Base-by-base conservation (phyloP, 2,888 invertebrate genomes). In the Crioceris asparagi region DNA sequence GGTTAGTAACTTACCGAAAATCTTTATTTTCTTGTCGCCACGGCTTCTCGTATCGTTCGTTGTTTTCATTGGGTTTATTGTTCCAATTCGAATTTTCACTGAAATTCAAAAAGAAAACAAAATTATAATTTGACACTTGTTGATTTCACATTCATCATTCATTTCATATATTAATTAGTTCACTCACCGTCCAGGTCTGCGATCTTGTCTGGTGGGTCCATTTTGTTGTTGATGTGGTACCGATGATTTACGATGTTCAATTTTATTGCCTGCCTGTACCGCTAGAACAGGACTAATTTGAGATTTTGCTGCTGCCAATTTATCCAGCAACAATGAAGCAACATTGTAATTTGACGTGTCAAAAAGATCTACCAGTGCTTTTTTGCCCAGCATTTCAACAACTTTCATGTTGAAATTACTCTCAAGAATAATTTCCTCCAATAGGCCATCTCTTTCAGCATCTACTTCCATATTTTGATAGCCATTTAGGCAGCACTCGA, bases 401-500 rank as follows among this genome's bases (percentile, higher is more conserved):
- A 80, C 70, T 41, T 69, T 66, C 55, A 79, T 73, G 36, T 66
- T 70, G 32, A 44, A 5, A 18, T 32, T 11, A 16, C 76, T 72
- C 39, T 81, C 79, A 29, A 83, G 64, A 2, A 80, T 77, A 18
- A 83, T 58, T 66, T 74, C 74, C 63, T 83, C 83, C 43, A 85
- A 69, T 50, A 75, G 67, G 32, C 69, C 69, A 2, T 73, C 71
- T 1, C 75, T 64, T 51, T 74, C 72, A 1, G 67, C 62, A 52
- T 74, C 72, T 4, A 68, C 66, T 26, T 66, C 68, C 58, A 68
- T 66, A 51, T 68, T 69, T 59, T 74, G 68, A 57, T 69, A 75
- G 8, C 75, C 77, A 45, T 77, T 79, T n/a, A 86, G 64, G 29
- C 79, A 78, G 59, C 86, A 87, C 55, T 77, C 77, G 49, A 86